Evolutionary conservation across 2,888 invertebrate species (phyloP).

Genomic region (Bursaphelenchus okinawaensis): DNA sequence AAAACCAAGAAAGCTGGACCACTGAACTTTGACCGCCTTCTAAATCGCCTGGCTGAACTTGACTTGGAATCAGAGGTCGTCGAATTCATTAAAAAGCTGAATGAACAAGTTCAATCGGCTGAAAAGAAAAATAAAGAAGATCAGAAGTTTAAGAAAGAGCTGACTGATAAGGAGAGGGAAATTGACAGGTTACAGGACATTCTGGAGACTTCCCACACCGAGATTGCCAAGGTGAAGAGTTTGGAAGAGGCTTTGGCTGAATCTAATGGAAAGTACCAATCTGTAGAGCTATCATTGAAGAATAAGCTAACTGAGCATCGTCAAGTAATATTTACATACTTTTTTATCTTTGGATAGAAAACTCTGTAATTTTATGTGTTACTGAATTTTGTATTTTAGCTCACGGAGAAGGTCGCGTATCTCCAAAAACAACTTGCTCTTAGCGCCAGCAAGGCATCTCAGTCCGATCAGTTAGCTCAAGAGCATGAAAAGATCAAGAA

Average conservation of each 20-base stretch:
- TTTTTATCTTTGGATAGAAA: neutral
- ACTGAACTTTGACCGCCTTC: neutral
- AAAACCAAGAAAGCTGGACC: neutral
- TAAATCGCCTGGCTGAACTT: neutral
- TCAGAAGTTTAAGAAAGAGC: neutral
- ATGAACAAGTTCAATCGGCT: neutral
- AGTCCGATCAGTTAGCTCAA: constrained; percentile 8
- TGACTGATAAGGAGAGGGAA: neutral
- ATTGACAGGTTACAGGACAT: neutral
- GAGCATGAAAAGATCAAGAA: too few species aligned
- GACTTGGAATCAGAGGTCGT: neutral
- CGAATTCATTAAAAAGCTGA: neutral
- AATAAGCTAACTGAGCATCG: constrained; percentile 17
- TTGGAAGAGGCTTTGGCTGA: constrained; percentile 6
- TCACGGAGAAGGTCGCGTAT: constrained; percentile 17
- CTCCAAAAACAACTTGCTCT: neutral
- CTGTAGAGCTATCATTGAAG: constrained; percentile 20
- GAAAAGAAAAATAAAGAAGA: neutral
- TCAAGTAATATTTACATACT: constrained; percentile 10
- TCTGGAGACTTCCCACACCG: neutral
- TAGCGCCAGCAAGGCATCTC: neutral
- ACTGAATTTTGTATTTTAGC: too few species aligned
- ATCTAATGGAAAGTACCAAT: constrained; percentile 18
- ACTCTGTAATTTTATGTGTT: too few species aligned
- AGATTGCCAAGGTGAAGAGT: neutral